Conservation (phyloP, 2,113 vertebrate genomes). For the Platichthys flesus region DNA sequence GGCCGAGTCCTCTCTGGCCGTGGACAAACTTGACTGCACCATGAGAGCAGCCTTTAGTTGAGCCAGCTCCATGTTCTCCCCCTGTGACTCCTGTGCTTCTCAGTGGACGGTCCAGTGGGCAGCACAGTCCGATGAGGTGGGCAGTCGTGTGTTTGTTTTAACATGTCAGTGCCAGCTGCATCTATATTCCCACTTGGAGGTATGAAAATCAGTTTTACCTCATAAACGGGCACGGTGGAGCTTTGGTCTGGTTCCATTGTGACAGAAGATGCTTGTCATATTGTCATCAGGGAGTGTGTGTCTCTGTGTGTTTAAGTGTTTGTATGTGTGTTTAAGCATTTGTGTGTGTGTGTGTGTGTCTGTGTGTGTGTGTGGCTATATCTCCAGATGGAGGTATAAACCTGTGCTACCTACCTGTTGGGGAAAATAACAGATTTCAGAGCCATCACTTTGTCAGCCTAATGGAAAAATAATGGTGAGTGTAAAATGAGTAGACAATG, state of each 20-base stretch:
- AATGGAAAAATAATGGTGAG: constrained; percentile 5
- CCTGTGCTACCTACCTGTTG: background rate
- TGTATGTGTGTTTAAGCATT: background rate
- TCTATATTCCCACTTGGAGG: no score
- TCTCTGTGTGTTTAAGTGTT: background rate
- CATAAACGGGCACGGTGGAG: no score
- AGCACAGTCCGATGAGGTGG: background rate
- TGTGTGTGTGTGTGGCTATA: background rate
- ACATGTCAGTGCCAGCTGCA: no score
- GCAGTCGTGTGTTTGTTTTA: no score
- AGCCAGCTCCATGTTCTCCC: no score
- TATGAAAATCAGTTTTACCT: no score
- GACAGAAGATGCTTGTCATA: background rate
- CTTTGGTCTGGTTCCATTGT: background rate
- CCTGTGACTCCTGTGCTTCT: background rate
- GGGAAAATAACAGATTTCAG: background rate
- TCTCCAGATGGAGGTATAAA: background rate
- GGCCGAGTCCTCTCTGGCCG: no score
- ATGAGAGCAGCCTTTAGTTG: no score
- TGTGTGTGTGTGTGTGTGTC: background rate
- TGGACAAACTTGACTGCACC: no score
- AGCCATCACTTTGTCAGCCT: constrained; percentile 4
- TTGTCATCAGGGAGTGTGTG: background rate
- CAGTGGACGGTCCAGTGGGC: background rate
- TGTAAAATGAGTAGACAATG: constrained; percentile 7